These are phyloP conservation scores for Sebastes cheni DNA, from an alignment of 2,797 vertebrate genomes.

Conservation along the genomic window DNA sequence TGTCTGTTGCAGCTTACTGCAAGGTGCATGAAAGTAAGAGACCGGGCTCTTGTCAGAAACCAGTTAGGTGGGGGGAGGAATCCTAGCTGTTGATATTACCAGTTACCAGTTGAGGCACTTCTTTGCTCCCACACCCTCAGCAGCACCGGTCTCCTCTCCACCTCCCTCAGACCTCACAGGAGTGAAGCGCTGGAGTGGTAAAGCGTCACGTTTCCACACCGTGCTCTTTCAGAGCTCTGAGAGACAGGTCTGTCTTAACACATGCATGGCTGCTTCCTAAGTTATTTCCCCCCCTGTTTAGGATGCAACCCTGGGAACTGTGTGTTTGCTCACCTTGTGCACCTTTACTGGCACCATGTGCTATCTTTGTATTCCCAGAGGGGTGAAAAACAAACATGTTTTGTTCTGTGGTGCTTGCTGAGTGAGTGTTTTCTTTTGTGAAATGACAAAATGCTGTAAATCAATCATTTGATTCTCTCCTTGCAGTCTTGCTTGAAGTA, in stretches of 20 bases:
- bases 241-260: neutral
- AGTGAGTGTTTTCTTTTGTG: slow-evolving; percentile 4
- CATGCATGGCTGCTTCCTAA: neutral
- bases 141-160: neutral
- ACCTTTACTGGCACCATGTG: slow-evolving; percentile 26
- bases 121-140: slow-evolving; percentile 4
- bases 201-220: slow-evolving; percentile 22
- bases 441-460: neutral
- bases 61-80: slow-evolving; percentile 41
- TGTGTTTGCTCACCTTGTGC: slow-evolving; percentile 43
- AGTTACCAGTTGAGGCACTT: slow-evolving; percentile 29
- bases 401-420: neutral
- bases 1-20: slow-evolving; percentile 28
- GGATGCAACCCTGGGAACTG: slow-evolving; percentile 36
- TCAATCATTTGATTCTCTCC: neutral
- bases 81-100: slow-evolving; percentile 32
- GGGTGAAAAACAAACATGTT: slow-evolving; percentile 17
- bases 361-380: slow-evolving; percentile 2
- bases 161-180: neutral
- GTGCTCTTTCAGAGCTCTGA: slow-evolving; percentile 1
- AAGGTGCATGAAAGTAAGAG: slow-evolving; percentile 42
- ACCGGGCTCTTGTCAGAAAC: slow-evolving; percentile 47
- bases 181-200: neutral
- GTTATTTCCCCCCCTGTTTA: slow-evolving; percentile 9
- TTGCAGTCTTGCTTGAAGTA: neutral